Evolutionary conservation across 2,113 vertebrate species (phyloP).

Genomic region (Mystacornis crossleyi): DNA sequence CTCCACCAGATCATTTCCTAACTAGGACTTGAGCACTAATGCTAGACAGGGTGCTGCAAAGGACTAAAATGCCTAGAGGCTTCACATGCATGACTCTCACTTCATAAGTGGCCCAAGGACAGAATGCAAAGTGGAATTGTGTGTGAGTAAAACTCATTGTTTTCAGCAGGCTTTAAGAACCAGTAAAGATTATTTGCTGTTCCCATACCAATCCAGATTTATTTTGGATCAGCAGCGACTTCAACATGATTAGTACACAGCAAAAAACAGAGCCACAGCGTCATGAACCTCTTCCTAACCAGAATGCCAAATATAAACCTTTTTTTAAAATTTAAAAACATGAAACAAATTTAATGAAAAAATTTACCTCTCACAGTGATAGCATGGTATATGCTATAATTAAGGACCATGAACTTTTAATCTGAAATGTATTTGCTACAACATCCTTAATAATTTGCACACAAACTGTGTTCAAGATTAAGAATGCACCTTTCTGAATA

Average conservation of each 20-base stretch:
- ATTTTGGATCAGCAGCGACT: conserved; percentile 48
- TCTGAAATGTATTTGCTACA: not conserved
- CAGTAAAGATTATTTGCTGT: conserved; percentile 51
- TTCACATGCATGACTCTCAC: conserved; percentile 5
- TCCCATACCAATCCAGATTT: conserved; percentile 57
- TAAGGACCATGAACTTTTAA: not conserved
- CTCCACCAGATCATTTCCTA: conserved; percentile 1
- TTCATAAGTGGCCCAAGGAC: not conserved
- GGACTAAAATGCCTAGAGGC: conserved; percentile 8
- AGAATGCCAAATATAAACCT: not conserved
- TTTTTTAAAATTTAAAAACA: not conserved
- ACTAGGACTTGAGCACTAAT: conserved; percentile 16
- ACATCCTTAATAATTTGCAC: not conserved
- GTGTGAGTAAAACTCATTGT: conserved; percentile 40
- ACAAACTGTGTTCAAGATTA: not conserved
- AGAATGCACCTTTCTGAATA: not conserved
- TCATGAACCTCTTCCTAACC: not conserved
- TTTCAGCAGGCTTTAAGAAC: conserved; percentile 46
- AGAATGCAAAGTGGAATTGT: not conserved
- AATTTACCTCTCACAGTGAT: not conserved
- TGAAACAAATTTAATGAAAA: not conserved
- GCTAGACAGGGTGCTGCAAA: not conserved
- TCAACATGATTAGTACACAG: conserved; percentile 10
- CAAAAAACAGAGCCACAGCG: not conserved
- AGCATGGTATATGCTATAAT: not conserved